These are phyloP conservation scores for Rynchops niger DNA, from an alignment of 2,113 vertebrate species.

Conservation along the genomic window DNA sequence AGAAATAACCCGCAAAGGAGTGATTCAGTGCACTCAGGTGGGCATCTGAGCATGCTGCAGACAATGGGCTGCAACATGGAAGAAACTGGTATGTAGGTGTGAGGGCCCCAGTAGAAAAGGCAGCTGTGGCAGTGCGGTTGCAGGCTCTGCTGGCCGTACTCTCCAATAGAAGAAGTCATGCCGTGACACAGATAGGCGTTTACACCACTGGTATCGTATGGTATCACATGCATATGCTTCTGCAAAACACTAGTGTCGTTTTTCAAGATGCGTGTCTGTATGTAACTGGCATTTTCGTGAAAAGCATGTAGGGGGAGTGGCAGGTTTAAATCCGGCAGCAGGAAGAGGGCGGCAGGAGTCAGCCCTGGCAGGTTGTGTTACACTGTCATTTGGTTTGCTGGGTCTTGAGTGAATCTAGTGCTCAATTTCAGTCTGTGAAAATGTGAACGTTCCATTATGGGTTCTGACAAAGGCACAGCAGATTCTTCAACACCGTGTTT, in stretches of 20 bases:
- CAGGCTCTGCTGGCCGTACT: not conserved
- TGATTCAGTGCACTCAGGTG: not conserved
- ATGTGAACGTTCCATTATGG: not conserved
- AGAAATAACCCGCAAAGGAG: not conserved
- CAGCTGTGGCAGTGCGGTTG: not conserved
- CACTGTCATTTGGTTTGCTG: fast-evolving
- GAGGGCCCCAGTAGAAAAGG: fast-evolving
- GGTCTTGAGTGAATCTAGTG: not conserved
- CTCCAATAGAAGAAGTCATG: not conserved
- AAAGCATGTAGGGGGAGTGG: fast-evolving
- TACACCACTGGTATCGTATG: fast-evolving
- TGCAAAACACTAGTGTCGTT: not conserved
- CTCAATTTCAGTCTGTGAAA: not conserved
- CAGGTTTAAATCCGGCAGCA: not conserved
- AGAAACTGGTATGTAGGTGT: not conserved
- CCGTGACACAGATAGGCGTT: not conserved
- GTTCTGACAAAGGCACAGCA: not conserved
- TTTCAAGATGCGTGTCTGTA: not conserved
- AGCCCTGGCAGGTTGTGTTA: not conserved
- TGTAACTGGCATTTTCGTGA: not conserved
- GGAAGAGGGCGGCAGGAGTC: not conserved
- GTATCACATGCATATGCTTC: fast-evolving
- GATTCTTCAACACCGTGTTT: not conserved
- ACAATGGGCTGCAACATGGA: not conserved
- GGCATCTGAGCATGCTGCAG: not conserved